Evolutionary conservation across 2,113 vertebrate species (phyloP), one percentile per base, ranked within the genome.

Genomic region (Lepus europaeus): DNA sequence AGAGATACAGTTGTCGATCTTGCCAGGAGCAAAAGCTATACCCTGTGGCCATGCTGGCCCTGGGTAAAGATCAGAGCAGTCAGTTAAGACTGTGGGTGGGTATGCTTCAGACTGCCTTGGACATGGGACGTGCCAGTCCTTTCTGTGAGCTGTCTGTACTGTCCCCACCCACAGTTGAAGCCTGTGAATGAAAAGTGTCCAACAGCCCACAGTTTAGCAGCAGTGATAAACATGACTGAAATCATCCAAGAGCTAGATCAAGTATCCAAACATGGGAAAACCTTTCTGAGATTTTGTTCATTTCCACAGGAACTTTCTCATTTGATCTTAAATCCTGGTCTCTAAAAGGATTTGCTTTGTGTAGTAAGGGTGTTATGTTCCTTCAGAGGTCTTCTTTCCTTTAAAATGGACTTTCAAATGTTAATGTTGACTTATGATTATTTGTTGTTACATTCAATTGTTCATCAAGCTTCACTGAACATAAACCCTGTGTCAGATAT

Each of bases 231-330:
- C 25, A 74, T 25, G 83, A 16, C 29, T 89, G 51, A 68, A 93
- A 59, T 89, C 72, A 73, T 19, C 33, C 64, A 23, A 49, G 36
- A 77, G 45, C 39, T 95, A 66, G 72, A 96, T 93, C 95, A 91
- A 69, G 14, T 87, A 29, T 79, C 61, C 22, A 74, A 96, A 80
- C 39, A 59, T 56, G 85, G 22, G 29, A 79, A 95, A 64, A 2
- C 36, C n/a, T 79, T 94, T 92, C n/a, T 79, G 33, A 91, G 31
- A 84, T 12, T 49, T 90, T 88, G 29, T 17, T 96, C 64, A 72
- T 89, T 90, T 89, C 33, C 20, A 72, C 7, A 45, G 27, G n/a
- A 14, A 74, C 69, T 80, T 66, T 92, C 17, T 69, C 63, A 63
- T 64, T 66, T 90, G 0, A 91, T 82, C 91, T 86, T 25, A 22